phyloP scores from a whole-genome alignment of 2,888 invertebrate genomes.

The Drosophila helvetica region DNA sequence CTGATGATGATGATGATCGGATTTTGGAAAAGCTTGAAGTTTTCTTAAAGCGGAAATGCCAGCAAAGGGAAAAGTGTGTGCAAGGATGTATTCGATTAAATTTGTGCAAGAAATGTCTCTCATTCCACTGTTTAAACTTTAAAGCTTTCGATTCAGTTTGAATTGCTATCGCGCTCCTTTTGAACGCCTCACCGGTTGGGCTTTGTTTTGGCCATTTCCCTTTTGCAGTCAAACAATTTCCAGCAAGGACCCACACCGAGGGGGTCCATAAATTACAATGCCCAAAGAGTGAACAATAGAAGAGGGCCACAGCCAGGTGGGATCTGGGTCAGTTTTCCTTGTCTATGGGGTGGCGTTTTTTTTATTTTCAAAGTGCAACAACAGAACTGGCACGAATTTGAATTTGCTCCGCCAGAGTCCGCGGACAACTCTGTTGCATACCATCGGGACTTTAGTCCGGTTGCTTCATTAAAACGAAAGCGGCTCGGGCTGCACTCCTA shows the following conservation, averaged over 20 bases:
- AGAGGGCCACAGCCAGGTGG: constrained; percentile 16
- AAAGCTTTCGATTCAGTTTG: constrained; percentile 3
- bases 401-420: constrained; percentile 10
- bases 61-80: background rate
- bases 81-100: background rate
- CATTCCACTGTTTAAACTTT: background rate
- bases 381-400: constrained; percentile 70
- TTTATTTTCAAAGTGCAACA: constrained; percentile 56
- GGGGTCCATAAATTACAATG: constrained; percentile 61
- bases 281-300: constrained; percentile 55
- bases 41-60: constrained; percentile 3
- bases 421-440: constrained; percentile 51
- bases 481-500: constrained; percentile 31
- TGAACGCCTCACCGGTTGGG: constrained; percentile 39
- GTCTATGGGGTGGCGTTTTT: constrained; percentile 12
- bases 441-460: constrained; percentile 23
- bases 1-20: constrained; percentile 29
- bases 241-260: constrained; percentile 1
- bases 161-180: constrained; percentile 22
- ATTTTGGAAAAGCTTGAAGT: constrained; percentile 20
- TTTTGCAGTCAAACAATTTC: constrained; percentile 9
- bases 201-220: constrained; percentile 7
- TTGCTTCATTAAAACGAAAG: constrained; percentile 42
- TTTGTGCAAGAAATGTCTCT: too few species aligned
- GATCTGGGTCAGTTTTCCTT: constrained; percentile 68